A percentile compares a stretch with the other conserved stretches of the same genome.
These are phyloP conservation scores for Charina bottae DNA, from an alignment of 2,113 vertebrate genomes.

Conservation along the genomic window DNA sequence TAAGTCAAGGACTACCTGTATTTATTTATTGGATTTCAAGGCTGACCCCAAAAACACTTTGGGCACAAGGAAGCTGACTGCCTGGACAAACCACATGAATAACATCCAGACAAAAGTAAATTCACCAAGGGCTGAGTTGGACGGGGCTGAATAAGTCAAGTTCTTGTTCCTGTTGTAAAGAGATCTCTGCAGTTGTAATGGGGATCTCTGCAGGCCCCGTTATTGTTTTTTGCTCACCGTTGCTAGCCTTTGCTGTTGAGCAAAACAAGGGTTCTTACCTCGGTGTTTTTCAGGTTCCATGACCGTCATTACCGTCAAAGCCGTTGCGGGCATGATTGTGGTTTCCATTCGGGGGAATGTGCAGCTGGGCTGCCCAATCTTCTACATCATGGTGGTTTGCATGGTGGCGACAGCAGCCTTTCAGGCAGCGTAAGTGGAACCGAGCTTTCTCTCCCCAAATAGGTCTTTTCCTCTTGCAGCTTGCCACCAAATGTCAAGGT, in stretches of 20 bases:
- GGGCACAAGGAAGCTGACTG: neutral
- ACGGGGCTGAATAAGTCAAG: neutral
- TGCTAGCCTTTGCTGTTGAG: neutral
- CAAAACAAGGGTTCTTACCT: neutral
- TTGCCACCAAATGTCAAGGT: neutral
- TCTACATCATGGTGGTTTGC: conserved; percentile 94
- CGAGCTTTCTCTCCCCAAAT: neutral
- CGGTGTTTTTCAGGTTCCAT: conserved; percentile 81
- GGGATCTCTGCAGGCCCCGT: neutral
- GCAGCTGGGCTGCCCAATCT: conserved; percentile 91
- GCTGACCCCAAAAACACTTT: neutral
- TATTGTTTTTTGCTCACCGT: neutral
- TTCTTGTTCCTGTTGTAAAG: neutral
- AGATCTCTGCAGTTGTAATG: too few species aligned
- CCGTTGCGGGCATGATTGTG: conserved; percentile 89
- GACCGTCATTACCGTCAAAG: conserved; percentile 91
- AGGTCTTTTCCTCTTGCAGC: neutral
- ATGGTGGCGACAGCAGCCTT: conserved; percentile 89
- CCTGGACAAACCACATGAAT: neutral
- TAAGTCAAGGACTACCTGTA: too few species aligned
- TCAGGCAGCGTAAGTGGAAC: conserved; percentile 85
- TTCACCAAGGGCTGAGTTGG: neutral
- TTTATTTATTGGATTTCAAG: neutral
- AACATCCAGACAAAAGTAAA: neutral
- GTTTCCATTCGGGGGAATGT: conserved; percentile 84